phyloP scores from a whole-genome alignment of 2,888 invertebrate genomes.

The Adineta ricciae region DNA sequence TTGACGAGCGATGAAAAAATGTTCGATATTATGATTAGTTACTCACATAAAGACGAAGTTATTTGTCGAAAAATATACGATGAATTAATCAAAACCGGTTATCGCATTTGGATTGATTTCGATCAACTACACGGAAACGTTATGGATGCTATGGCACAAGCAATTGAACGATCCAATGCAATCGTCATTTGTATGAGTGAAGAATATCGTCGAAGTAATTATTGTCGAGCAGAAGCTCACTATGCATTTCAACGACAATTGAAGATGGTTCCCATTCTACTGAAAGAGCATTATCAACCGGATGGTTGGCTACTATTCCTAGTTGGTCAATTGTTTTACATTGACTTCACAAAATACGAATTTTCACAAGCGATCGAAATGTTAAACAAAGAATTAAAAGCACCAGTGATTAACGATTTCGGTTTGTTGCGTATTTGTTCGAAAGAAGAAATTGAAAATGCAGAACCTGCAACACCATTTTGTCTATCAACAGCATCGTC shows the following conservation, averaged over 20 bases:
- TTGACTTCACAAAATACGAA: background rate
- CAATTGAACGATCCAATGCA: background rate
- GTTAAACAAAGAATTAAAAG: background rate
- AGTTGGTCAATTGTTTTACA: background rate
- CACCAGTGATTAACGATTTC: background rate
- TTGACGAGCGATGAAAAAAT: background rate
- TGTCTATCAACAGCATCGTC: background rate
- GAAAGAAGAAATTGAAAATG: background rate
- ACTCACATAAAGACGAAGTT: background rate
- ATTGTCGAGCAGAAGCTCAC: conserved; percentile 13
- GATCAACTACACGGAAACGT: background rate
- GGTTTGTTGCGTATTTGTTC: background rate
- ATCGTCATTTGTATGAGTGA: background rate
- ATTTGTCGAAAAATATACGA: background rate
- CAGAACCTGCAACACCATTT: background rate
- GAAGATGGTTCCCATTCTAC: background rate
- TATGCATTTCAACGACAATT: background rate
- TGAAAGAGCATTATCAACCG: background rate
- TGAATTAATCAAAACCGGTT: background rate
- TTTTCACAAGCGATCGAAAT: background rate
- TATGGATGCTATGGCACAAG: conserved; percentile 18
- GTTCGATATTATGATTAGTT: conserved; percentile 20
- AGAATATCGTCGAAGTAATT: background rate
- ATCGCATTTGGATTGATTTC: conserved; percentile 17
- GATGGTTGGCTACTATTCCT: conserved; percentile 19